These are phyloP conservation scores for Falco naumanni DNA, from an alignment of 2,797 vertebrate genomes.

Conservation along the genomic window DNA sequence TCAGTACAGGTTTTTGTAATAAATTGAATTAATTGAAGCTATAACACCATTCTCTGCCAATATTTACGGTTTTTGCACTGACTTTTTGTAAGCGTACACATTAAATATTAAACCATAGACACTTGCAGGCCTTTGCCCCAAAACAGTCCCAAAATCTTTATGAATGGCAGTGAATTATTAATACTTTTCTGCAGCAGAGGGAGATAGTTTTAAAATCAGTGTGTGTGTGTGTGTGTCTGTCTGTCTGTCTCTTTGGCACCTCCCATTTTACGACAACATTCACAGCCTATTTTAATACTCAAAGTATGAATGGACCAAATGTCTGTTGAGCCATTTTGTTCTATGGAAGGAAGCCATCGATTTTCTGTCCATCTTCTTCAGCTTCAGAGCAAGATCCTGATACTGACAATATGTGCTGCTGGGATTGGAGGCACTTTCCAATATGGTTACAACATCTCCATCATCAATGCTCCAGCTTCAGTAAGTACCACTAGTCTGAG, in stretches of 20 bases:
- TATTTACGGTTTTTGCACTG: background rate
- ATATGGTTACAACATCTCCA: slow-evolving; percentile 92
- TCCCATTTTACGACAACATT: background rate
- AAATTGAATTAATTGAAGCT: background rate
- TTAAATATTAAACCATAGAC: background rate
- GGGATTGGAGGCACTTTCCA: slow-evolving; percentile 92
- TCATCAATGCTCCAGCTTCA: slow-evolving; percentile 88
- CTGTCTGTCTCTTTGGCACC: background rate
- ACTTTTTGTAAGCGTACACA: background rate
- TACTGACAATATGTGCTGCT: slow-evolving; percentile 85
- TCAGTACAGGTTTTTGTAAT: background rate
- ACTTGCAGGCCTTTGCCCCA: background rate
- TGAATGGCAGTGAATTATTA: background rate
- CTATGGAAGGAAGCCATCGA: background rate
- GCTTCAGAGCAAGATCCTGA: slow-evolving; percentile 78
- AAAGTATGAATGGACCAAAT: background rate
- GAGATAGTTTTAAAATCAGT: background rate
- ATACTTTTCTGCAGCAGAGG: background rate
- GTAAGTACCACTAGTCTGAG: slow-evolving; percentile 72
- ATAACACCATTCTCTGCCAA: background rate
- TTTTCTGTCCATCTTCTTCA: slow-evolving; percentile 39
- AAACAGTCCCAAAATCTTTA: background rate
- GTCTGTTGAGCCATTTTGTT: background rate
- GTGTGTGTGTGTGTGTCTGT: no score
- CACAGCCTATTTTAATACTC: background rate